These are phyloP conservation scores for Eospalax fontanierii DNA, from an alignment of 2,797 vertebrate genomes.

Conservation along the genomic window DNA sequence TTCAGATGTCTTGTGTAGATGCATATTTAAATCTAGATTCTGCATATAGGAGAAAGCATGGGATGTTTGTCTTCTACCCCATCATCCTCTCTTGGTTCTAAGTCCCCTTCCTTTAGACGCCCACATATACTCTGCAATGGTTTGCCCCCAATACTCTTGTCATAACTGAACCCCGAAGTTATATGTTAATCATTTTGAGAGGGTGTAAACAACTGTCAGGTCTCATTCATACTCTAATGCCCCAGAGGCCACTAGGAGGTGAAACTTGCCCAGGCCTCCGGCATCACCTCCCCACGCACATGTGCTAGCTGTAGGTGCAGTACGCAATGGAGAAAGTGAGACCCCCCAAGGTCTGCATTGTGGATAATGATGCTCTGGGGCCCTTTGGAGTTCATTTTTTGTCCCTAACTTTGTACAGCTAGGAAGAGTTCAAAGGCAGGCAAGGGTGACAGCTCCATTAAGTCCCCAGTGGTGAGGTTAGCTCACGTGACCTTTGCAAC, in stretches of 20 bases:
- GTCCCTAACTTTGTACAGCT: too few relatives aligned
- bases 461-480: not conserved
- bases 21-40: too few relatives aligned
- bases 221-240: not conserved
- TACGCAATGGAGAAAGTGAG: accelerated
- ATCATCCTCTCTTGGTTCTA: too few relatives aligned
- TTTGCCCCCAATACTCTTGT: not conserved
- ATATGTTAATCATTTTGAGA: not conserved
- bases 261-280: not conserved
- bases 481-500: not conserved
- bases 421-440: too few relatives aligned
- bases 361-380: not conserved
- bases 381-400: too few relatives aligned
- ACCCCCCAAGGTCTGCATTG: not conserved
- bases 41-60: too few relatives aligned
- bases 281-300: accelerated
- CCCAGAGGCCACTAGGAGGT: not conserved
- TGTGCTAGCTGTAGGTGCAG: too few relatives aligned
- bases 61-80: too few relatives aligned
- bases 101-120: too few relatives aligned
- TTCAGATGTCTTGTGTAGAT: too few relatives aligned
- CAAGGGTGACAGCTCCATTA: too few relatives aligned
- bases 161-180: not conserved
- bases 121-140: too few relatives aligned
- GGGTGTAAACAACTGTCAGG: not conserved